Percentiles rank a stretch among this genome's conserved stretches.
Conservation (phyloP, 2,888 invertebrate species). For the Pseudoips prasinana region DNA sequence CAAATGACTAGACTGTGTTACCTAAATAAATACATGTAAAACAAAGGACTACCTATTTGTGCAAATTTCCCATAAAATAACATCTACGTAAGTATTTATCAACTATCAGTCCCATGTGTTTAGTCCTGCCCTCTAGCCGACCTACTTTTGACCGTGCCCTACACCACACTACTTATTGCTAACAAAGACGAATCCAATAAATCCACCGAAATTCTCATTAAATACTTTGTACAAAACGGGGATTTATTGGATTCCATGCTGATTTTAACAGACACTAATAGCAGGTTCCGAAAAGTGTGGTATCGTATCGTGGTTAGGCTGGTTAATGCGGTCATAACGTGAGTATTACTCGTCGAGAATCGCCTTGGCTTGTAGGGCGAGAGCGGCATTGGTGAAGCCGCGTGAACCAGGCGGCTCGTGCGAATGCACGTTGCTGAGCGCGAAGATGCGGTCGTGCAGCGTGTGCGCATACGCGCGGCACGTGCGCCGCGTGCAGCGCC, state of each 20-base stretch:
- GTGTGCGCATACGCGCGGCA: slow-evolving; percentile 79
- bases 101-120: slow-evolving; percentile 29
- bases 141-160: slow-evolving; percentile 17
- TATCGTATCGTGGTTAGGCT: neutral
- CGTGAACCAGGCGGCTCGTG: slow-evolving; percentile 59
- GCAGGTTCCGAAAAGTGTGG: no score
- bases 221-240: neutral
- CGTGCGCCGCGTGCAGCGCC: slow-evolving; percentile 77
- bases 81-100: slow-evolving; percentile 16
- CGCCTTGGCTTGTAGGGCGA: slow-evolving; percentile 54
- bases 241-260: slow-evolving; percentile 8
- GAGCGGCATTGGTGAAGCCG: slow-evolving; percentile 41
- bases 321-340: slow-evolving; percentile 11
- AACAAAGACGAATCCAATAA: slow-evolving; percentile 8
- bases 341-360: slow-evolving; percentile 54
- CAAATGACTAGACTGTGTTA: slow-evolving; percentile 36
- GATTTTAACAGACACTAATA: slow-evolving; percentile 7
- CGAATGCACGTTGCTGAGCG: slow-evolving; percentile 74
- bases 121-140: slow-evolving; percentile 19
- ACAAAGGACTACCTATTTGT: slow-evolving; percentile 16
- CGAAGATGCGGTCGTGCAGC: slow-evolving; percentile 74
- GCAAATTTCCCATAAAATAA: slow-evolving; percentile 19
- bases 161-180: slow-evolving; percentile 8
- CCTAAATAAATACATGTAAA: slow-evolving; percentile 11
- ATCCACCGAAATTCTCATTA: neutral